Evolutionary conservation across 2,797 vertebrate species (phyloP).

Genomic region (Apogon hyalosoma): DNA sequence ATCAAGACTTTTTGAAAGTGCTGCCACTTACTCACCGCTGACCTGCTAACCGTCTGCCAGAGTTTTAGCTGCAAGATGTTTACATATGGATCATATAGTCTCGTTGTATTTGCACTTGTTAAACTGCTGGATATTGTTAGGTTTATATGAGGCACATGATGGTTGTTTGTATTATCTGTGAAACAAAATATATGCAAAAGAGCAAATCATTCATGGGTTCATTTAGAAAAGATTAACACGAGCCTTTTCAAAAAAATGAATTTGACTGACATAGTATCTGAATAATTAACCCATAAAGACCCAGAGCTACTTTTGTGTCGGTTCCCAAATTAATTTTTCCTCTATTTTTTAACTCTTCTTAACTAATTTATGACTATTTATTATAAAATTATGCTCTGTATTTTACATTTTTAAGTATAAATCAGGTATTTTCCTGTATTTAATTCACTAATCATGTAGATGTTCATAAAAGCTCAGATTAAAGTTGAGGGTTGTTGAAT

Average conservation of each 20-base stretch:
- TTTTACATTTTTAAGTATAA: too few species aligned
- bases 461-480: too few species aligned
- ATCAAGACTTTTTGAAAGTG: slow-evolving; percentile 79
- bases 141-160: not conserved
- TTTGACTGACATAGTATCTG: not conserved
- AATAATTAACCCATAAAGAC: not conserved
- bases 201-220: slow-evolving; percentile 1
- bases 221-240: not conserved
- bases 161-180: not conserved
- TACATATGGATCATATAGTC: slow-evolving; percentile 16
- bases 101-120: slow-evolving; percentile 1
- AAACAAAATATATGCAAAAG: not conserved
- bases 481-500: too few species aligned
- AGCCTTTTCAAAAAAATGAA: not conserved
- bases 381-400: too few species aligned
- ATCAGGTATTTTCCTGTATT: too few species aligned
- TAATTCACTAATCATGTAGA: too few species aligned
- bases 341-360: too few species aligned
- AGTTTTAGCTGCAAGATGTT: slow-evolving; percentile 45
- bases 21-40: slow-evolving; percentile 73
- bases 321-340: too few species aligned
- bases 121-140: not conserved
- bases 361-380: too few species aligned
- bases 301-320: too few species aligned
- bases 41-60: slow-evolving; percentile 71